Evolutionary conservation across 1,140 invertebrate species (phyloP).

Genomic region (Aphaenogaster rudis): DNA sequence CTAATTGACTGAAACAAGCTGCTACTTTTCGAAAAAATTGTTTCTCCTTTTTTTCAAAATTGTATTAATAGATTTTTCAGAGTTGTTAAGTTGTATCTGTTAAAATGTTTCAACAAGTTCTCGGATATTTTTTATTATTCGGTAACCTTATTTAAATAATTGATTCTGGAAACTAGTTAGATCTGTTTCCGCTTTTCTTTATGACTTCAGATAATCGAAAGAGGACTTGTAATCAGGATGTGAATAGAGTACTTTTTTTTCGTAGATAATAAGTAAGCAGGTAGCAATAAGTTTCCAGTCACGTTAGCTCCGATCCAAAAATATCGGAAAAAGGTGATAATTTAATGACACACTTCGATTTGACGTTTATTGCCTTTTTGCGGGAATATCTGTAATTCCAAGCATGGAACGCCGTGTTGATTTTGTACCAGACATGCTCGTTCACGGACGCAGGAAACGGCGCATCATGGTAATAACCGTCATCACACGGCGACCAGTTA

Average conservation of each 20-base stretch:
- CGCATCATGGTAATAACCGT: conserved; percentile 85
- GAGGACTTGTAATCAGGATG: background rate
- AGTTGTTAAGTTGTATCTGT: background rate
- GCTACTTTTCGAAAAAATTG: background rate
- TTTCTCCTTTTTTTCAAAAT: background rate
- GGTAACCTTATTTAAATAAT: conserved; percentile 22
- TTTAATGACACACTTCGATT: conserved; percentile 60
- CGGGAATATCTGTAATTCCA: conserved; percentile 54
- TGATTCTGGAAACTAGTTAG: background rate
- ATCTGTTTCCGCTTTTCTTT: background rate
- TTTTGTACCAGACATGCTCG: conserved; percentile 66
- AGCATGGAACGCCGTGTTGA: conserved; percentile 60
- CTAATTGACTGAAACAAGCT: background rate
- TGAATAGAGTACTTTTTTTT: background rate
- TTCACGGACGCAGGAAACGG: conserved; percentile 85
- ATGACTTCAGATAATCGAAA: background rate
- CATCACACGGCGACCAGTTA: conserved; percentile 84
- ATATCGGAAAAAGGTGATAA: conserved; percentile 32
- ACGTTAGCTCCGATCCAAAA: background rate
- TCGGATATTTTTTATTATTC: background rate
- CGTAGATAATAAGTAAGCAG: conserved; percentile 9
- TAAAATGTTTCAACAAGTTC: background rate
- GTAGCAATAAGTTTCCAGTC: conserved; percentile 5
- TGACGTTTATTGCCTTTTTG: conserved; percentile 63
- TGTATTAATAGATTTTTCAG: background rate